These are phyloP conservation scores for Planiliza haematocheilus DNA, from an alignment of 2,113 vertebrate genomes.

Conservation along the genomic window DNA sequence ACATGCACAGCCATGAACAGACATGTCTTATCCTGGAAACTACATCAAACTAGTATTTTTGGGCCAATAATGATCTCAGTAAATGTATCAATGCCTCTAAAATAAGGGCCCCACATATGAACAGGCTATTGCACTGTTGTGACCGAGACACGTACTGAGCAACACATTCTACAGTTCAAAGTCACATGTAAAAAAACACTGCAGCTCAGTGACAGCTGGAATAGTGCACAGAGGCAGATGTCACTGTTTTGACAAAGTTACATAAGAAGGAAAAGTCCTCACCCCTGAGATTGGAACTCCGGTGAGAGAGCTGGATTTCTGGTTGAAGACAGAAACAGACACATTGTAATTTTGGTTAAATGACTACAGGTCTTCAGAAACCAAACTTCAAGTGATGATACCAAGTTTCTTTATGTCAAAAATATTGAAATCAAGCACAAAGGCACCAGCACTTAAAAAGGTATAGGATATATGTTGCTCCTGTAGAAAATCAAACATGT, in stretches of 20 bases:
- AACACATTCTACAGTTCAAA: too few species aligned
- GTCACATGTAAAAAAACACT: not conserved
- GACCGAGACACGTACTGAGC: too few species aligned
- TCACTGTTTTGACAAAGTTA: not conserved
- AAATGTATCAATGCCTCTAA: too few species aligned
- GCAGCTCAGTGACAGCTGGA: not conserved
- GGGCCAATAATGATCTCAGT: not conserved
- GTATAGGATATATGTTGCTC: too few species aligned
- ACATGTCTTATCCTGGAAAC: not conserved
- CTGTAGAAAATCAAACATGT: too few species aligned
- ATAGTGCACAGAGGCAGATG: not conserved
- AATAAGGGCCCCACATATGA: too few species aligned
- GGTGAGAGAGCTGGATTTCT: slow-evolving; percentile 91
- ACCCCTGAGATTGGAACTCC: slow-evolving; percentile 98
- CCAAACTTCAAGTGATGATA: too few species aligned
- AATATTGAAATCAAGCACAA: too few species aligned
- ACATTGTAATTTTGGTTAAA: not conserved
- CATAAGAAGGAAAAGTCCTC: slow-evolving; percentile 66
- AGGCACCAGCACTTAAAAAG: too few species aligned
- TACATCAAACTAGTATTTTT: not conserved
- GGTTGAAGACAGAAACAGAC: slow-evolving; percentile 42
- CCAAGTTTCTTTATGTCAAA: not conserved
- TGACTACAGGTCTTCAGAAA: not conserved
- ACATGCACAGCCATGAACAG: not conserved
- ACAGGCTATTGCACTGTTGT: too few species aligned